Evolutionary conservation across 1,140 invertebrate species (phyloP).

Genomic region (Polyergus mexicanus): DNA sequence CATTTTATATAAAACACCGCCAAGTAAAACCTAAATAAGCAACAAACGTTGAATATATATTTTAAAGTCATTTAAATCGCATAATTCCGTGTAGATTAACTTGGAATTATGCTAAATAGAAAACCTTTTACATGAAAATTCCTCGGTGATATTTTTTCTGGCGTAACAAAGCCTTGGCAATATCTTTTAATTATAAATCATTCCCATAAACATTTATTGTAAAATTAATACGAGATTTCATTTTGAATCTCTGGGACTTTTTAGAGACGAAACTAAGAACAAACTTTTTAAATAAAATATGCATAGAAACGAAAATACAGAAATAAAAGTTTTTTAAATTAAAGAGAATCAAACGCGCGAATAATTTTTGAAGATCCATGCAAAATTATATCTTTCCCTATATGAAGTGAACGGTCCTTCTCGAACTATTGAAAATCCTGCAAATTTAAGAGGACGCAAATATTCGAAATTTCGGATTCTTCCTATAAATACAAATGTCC

Average conservation of each 20-base stretch:
- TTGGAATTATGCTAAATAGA: background rate
- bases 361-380: background rate
- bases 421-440: background rate
- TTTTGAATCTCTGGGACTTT: background rate
- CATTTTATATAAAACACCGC: conserved; percentile 35
- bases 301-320: no score
- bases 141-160: background rate
- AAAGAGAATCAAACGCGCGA: no score
- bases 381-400: background rate
- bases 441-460: conserved; percentile 21
- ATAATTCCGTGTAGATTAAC: conserved; percentile 26
- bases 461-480: conserved; percentile 47
- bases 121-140: background rate
- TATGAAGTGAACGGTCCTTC: background rate
- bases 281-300: background rate
- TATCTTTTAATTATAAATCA: background rate
- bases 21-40: conserved; percentile 8
- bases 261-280: background rate
- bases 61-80: conserved; percentile 45
- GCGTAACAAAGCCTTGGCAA: background rate
- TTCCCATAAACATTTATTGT: conserved; percentile 11
- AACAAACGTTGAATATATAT: conserved; percentile 26
- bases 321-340: conserved; percentile 19
- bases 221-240: conserved; percentile 28
- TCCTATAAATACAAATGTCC: conserved; percentile 34